phyloP scores from a whole-genome alignment of 2,113 vertebrate species.

The Pachycephala philippinensis region DNA sequence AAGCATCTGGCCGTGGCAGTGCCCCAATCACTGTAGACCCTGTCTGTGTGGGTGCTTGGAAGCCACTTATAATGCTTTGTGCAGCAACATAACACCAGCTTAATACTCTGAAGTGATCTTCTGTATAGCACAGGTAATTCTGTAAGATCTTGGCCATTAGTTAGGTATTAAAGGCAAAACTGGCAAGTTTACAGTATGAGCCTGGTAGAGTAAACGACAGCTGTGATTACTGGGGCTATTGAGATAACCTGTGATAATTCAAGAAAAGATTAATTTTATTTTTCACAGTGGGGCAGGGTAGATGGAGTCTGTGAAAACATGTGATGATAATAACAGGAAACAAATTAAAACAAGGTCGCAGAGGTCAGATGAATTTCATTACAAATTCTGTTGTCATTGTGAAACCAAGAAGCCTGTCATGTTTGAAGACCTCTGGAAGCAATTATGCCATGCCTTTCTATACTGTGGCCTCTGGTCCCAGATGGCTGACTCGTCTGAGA shows the following conservation, averaged over 20 bases:
- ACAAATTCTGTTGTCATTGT: background rate
- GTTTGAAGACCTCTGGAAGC: background rate
- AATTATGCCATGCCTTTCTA: background rate
- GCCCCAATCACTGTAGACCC: background rate
- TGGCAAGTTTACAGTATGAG: background rate
- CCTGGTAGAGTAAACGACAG: background rate
- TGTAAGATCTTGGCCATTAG: background rate
- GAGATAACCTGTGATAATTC: background rate
- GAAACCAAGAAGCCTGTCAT: background rate
- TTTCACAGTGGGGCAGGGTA: background rate
- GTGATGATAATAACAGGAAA: background rate
- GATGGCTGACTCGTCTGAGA: background rate
- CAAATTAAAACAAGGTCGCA: background rate
- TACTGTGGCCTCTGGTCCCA: background rate
- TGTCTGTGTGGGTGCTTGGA: background rate
- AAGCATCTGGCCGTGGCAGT: background rate
- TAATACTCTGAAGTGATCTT: background rate
- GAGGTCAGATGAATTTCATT: background rate
- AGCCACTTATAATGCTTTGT: background rate
- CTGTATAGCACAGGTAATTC: background rate
- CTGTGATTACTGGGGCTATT: background rate
- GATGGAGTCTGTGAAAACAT: background rate
- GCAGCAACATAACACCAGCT: background rate
- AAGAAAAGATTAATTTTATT: background rate
- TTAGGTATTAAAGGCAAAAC: background rate